phyloP scores from a whole-genome alignment of 2,888 invertebrate genomes.

The Sinohyriopsis cumingii region DNA sequence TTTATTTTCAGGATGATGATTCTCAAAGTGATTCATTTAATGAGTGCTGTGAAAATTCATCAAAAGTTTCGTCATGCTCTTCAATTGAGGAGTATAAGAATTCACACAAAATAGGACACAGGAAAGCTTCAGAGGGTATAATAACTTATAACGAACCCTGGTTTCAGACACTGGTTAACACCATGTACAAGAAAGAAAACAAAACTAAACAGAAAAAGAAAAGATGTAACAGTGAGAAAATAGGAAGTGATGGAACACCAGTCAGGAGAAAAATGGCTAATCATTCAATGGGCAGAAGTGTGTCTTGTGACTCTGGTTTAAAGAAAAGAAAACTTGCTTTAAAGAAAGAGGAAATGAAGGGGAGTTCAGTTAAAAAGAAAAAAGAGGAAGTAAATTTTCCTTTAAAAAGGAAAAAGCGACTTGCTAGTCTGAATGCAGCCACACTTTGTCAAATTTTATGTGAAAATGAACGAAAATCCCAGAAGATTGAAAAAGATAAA shows the following conservation, averaged over 20 bases:
- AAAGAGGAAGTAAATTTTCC: background rate
- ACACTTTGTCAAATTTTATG: constrained; percentile 58
- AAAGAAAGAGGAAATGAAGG: constrained; percentile 2
- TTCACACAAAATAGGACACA: constrained; percentile 61
- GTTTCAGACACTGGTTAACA: constrained; percentile 29
- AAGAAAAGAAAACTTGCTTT: background rate
- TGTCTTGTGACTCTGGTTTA: background rate
- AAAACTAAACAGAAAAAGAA: constrained; percentile 3
- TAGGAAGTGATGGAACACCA: background rate
- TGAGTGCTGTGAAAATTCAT: background rate
- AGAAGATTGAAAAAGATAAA: constrained; percentile 28
- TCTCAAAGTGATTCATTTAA: background rate
- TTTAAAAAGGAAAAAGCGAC: constrained; percentile 37
- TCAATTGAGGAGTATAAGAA: constrained; percentile 49
- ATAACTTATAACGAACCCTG: constrained; percentile 61
- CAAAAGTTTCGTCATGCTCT: too few relatives aligned
- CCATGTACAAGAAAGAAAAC: constrained; percentile 26
- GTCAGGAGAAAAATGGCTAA: background rate
- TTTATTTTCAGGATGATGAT: too few relatives aligned
- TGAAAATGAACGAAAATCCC: constrained; percentile 46
- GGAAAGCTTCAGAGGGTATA: constrained; percentile 55
- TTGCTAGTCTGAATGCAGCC: constrained; percentile 63
- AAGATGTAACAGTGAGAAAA: constrained; percentile 2
- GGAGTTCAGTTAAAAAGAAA: constrained; percentile 9
- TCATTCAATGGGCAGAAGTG: background rate